Base-by-base conservation (phyloP, 2,797 vertebrate species). In the Cossypha niveicapilla region DNA sequence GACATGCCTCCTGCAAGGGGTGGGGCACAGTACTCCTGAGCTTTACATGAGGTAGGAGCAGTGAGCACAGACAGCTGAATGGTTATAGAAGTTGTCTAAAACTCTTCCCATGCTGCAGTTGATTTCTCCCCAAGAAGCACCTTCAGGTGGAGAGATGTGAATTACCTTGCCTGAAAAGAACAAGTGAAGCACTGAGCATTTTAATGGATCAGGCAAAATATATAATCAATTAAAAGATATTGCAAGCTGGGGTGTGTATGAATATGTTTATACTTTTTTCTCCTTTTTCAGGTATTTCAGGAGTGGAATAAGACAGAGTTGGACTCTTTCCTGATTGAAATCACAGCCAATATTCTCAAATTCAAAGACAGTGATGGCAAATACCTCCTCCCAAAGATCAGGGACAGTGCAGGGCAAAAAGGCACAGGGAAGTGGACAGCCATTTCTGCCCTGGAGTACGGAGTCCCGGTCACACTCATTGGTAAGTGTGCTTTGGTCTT, bases 361-460 rank as follows among this genome's bases (percentile, higher is more conserved):
- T 99, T 97, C 97, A 97, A 21, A 68, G 99, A 99, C 28, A 41
- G 96, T 0, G 98, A 99, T 13, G 98, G 98, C 48, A 96, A 96
- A 45, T 98, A 98, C 71, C 98, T 99, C 90, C 98, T 99, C 82
- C 99, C 99, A 23, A 99, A 99, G 97, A 99, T 99, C 96, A 97
- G 97, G 35, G 99, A 99, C 97, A 99, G 99, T 0, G 99, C 99
- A 0, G 99, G 99, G n/a, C 99, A 99, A 88, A 99, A 99, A 72
- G 99, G 99, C 90, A 99, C 99, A 0, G 99, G 99, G 34, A 99
- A 99, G 97, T 99, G 99, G 99, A 99, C 99, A 0, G 99, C 99
- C 39, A 99, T 99, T 92, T 99, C 99, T 0, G 98, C 99, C 45
- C 97, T 99, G 97, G 99, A 99, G 27, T 99, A 99, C 0, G 99